Base-by-base conservation (phyloP, 2,113 vertebrate genomes). In the Garra rufa region DNA sequence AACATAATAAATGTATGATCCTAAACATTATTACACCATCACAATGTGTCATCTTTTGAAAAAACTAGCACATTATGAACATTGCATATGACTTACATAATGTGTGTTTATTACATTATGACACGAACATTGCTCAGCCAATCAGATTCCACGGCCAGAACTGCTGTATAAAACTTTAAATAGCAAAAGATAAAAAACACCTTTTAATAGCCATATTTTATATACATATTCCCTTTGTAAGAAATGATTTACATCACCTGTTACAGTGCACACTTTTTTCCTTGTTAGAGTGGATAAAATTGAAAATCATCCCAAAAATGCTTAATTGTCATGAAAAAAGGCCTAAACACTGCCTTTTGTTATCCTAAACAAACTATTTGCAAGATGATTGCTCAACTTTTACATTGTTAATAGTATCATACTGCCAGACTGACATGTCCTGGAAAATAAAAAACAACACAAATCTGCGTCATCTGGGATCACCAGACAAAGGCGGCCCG, bases 401-500 rank as follows among this genome's bases (percentile, higher is more conserved):
- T 48, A 48, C 52, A n/a, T n/a, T 57, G 19, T 57, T 57, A 9
- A n/a, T 21, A n/a, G 21, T 21, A 9, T n/a, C 9, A 9, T 9
- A 57, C 52, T 9, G n/a, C n/a, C 4, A 61, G n/a, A 61, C 4
- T 24, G n/a, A 59, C 9, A 24, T 26, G 55, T 2, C n/a, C 55
- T n/a, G n/a, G 4, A 26, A 26, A 26, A 24, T 11, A 13, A 14
- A 14, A 9, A 14, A 61, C 24, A 1, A n/a, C n/a, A n/a, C 4
- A 26, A 13, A 26, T 61, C n/a, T 1, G 1, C 11, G 9, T 59
- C 8, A 1, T 61, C 59, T 26, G 24, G 82, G 19, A 2, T 95
- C 90, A 99, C 98, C 98, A 99, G 28, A 98, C 97, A 26, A 98
- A 99, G 0, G 97, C 97, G 34, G 98, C 97, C 91, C 98, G 92